Conservation (phyloP, 30 jellyfish, hydroid and myxozoan species). For the Hydractinia echinata region DNA sequence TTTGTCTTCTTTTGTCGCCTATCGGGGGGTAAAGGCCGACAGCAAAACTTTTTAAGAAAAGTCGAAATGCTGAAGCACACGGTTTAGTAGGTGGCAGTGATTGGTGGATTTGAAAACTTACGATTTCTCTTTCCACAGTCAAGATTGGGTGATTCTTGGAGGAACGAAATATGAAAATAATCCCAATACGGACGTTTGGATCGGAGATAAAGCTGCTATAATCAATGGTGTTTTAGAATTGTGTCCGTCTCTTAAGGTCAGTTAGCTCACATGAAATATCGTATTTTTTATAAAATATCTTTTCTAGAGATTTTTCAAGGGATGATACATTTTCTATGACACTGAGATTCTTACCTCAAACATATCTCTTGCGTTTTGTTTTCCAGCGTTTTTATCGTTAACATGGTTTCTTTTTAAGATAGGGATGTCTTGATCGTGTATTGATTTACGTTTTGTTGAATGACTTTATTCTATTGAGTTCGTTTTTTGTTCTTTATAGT, state of each 20-base stretch:
- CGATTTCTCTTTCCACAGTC: neutral
- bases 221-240: constrained; percentile 10
- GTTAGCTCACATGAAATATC: neutral
- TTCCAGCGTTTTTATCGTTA: too few relatives aligned
- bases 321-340: neutral
- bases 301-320: neutral
- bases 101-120: neutral
- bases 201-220: constrained; percentile 17
- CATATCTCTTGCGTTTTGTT: too few relatives aligned
- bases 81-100: too few relatives aligned
- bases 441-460: too few relatives aligned
- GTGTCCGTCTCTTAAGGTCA: constrained; percentile 58
- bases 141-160: constrained; percentile 40
- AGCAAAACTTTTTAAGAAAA: too few relatives aligned
- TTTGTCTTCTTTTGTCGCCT: too few relatives aligned
- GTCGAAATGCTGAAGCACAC: too few relatives aligned
- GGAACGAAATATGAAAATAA: constrained; percentile 40
- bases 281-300: neutral
- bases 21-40: too few relatives aligned
- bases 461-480: too few relatives aligned
- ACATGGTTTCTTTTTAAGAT: too few relatives aligned
- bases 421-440: too few relatives aligned
- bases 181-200: constrained; percentile 16
- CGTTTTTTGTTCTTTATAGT: too few relatives aligned
- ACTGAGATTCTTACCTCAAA: neutral